Percentiles rank a stretch among this genome's conserved stretches.
phyloP scores from a whole-genome alignment of 2,888 invertebrate genomes.

The Cancer borealis region DNA sequence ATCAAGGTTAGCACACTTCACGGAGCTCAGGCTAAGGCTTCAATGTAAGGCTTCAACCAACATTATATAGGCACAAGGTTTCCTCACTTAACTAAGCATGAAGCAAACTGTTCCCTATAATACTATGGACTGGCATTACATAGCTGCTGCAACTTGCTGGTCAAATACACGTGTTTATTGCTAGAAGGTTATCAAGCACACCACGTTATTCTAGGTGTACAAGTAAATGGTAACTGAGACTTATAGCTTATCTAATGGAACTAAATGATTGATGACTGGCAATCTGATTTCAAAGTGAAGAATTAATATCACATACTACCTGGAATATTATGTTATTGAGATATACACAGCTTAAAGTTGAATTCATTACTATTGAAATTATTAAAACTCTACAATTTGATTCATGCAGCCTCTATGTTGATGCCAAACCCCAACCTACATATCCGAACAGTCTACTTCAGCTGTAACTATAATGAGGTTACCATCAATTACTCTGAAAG shows the following conservation, averaged over 20 bases:
- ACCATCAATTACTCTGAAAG: neutral
- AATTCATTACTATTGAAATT: neutral
- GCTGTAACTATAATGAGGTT: slow-evolving; percentile 38
- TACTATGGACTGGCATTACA: neutral
- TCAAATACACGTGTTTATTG: neutral
- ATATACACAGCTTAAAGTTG: too few relatives aligned
- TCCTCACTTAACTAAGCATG: neutral
- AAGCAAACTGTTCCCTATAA: neutral
- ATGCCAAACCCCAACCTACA: neutral
- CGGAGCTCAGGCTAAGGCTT: neutral
- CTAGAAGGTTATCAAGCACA: neutral
- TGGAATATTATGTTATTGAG: neutral
- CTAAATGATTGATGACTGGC: neutral
- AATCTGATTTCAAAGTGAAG: neutral
- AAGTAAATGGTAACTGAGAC: neutral
- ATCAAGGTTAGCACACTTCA: neutral
- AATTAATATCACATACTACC: neutral
- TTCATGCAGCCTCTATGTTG: neutral
- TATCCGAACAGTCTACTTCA: slow-evolving; percentile 34
- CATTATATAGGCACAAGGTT: neutral
- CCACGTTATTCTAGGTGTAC: neutral
- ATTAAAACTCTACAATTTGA: neutral
- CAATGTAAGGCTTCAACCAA: neutral
- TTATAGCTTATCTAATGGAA: neutral
- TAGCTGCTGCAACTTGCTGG: neutral